phyloP scores from a whole-genome alignment of 2,888 invertebrate species.

The Drosophila paranaensis region DNA sequence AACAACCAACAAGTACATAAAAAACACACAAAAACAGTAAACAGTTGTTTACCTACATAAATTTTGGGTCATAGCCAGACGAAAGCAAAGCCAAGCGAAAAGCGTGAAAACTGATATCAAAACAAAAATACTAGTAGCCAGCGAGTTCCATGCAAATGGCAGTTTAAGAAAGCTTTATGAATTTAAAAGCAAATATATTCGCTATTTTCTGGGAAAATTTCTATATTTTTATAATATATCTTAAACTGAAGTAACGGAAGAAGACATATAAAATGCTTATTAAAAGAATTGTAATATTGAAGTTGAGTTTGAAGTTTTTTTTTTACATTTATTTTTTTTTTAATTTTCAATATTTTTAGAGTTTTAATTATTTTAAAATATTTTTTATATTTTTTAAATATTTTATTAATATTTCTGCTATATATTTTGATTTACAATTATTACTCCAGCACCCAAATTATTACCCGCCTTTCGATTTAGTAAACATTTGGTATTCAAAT shows the following conservation, averaged over 20 bases:
- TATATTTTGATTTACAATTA: too few relatives aligned
- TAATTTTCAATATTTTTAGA: too few relatives aligned
- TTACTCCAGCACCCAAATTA: not conserved
- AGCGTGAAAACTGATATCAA: conserved; percentile 2
- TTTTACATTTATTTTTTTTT: too few relatives aligned
- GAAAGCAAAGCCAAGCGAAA: conserved; percentile 2
- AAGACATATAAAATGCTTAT: too few relatives aligned
- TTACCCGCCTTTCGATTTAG: not conserved
- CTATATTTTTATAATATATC: too few relatives aligned
- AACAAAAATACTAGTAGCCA: not conserved
- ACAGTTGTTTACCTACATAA: conserved; percentile 14
- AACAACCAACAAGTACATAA: conserved; percentile 3
- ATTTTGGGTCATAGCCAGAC: conserved; percentile 4
- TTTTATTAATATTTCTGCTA: too few relatives aligned
- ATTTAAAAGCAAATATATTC: not conserved
- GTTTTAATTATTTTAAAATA: too few relatives aligned
- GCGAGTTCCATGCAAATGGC: not conserved
- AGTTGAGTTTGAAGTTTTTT: too few relatives aligned
- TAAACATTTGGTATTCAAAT: conserved; percentile 33
- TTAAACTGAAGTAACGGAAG: too few relatives aligned
- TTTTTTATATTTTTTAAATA: too few relatives aligned
- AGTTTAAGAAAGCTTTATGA: not conserved
- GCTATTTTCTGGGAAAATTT: too few relatives aligned
- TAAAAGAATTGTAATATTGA: too few relatives aligned
- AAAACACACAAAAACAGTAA: not conserved